Base-by-base conservation (phyloP, 1,140 invertebrate genomes). In the Trichoplusia ni region DNA sequence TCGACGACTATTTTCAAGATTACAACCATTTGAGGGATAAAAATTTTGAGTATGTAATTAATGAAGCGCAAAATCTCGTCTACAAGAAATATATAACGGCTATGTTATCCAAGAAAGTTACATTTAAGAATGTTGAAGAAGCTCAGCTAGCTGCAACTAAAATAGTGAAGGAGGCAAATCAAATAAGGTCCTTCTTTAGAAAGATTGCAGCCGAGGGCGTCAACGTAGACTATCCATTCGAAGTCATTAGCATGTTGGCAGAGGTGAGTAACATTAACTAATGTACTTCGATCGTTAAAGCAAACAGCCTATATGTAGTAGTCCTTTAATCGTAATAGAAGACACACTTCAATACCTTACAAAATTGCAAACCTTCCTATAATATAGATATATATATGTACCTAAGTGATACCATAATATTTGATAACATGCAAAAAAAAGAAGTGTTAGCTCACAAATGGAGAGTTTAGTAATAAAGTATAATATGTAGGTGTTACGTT, bases 1-100 rank as follows among this genome's bases (percentile, higher is more conserved):
- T 99, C 40, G 96, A 97, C 69, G 98, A 99, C 86, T 99, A 99
- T 82, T 98, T 98, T 81, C 93, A 93, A 78, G 98, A 99, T 90
- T 99, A 99, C 80, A 95, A 95, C 69, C 97, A 98, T 84, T 89
- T 99, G 4, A 93, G 95, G 13, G 93, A 95, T 0, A 94, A 94
- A 49, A 98, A 98, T 90, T 98, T 97, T 80, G 95, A 98, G 69
- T 95, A 94, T 75, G 94, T 99, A 0, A 97, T 98, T 58, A 94
- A 93, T 9, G 95, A 96, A 86, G 96, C 96, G 0, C 95, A 97
- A 80, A 95, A 95, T 79, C 90, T 95, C 23, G 95, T 99, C 18
- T 95, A 96, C 2, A 95, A 95, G 77, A 94, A 96, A 51, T 99
- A 99, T 78, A 94, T 99, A 35, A 94, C 94, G 0, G 95, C 97